Percentiles rank a stretch among this genome's conserved stretches.
phyloP scores from a whole-genome alignment of 2,797 vertebrate genomes.

The Galagoides demidoff region DNA sequence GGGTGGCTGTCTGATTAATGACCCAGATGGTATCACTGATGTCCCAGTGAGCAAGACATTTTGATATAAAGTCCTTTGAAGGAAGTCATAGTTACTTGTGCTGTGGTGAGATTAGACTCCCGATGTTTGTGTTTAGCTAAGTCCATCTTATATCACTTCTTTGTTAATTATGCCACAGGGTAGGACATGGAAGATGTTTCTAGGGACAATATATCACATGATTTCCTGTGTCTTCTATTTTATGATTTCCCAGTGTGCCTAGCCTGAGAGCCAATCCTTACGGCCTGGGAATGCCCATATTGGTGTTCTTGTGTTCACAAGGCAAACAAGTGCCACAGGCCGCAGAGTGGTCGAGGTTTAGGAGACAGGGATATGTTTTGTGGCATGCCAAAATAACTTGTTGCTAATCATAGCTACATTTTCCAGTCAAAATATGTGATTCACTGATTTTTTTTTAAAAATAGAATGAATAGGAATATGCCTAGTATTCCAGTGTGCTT shows the following conservation, averaged over 20 bases:
- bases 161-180: not conserved
- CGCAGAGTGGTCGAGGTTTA: rapidly evolving
- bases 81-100: not conserved
- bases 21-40: not conserved
- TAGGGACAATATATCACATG: not conserved
- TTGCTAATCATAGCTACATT: not conserved
- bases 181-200: not conserved
- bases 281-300: not conserved
- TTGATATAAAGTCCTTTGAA: not conserved
- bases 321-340: rapidly evolving
- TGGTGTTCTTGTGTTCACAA: not conserved
- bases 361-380: not conserved
- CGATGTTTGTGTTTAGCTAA: not conserved
- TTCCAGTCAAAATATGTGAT: not conserved
- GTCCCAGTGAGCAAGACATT: not conserved
- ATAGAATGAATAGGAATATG: not conserved
- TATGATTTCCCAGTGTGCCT: not conserved
- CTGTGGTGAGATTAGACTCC: not conserved
- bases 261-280: not conserved
- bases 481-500: not conserved
- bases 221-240: not conserved
- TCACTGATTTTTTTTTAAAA: not conserved
- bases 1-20: not conserved
- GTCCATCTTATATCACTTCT: not conserved
- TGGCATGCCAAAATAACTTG: not conserved